Base-by-base conservation (phyloP, 2,797 vertebrate genomes). In the Paramormyrops hopkinsi region DNA sequence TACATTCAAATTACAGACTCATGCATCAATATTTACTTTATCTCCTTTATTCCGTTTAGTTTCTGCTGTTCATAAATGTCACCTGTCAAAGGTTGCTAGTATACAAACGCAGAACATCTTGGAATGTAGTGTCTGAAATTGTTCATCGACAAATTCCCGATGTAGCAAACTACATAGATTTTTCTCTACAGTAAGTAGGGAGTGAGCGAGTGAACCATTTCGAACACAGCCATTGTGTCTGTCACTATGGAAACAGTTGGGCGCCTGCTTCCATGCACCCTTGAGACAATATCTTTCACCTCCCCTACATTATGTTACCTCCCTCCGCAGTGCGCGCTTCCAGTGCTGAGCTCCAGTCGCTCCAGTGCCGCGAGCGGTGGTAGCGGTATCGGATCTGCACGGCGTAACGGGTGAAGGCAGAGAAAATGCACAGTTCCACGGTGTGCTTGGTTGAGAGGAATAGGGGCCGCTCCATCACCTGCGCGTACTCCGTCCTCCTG, bases 361-460 rank as follows among this genome's bases (percentile, higher is more conserved):
- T 96, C 95, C 95, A 96, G 37, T 92, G 91, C 51, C 4, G 0
- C 0, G 89, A 46, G n/a, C 86, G 90, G 2, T 0, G 48, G 91
- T 92, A 95, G 2, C 92, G 92, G 46, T 93, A 93, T 1, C 95
- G 93, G 54, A 96, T 91, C 89, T 89, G 91, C 50, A 96, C 17
- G 0, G 54, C 83, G 85, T 97, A 95, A 0, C 11, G 90, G 1
- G 94, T 95, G 91, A 94, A 93, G 0, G 96, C 93, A 53, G 83
- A 91, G 89, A 95, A 93, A 86, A 88, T 19, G 88, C 95, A 96
- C 65, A 86, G 91, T 33, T 2, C 2, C 69, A 92, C 51, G 17
- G 9, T 87, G 25, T 4, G 48, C 19, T 41, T 48, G 90, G 90
- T 22, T 19, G 86, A 85, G 3, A 59, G 2, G 2, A 17, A n/a